Base-by-base conservation (phyloP, 2,888 invertebrate genomes). In the Tetrapedia diversipes region DNA sequence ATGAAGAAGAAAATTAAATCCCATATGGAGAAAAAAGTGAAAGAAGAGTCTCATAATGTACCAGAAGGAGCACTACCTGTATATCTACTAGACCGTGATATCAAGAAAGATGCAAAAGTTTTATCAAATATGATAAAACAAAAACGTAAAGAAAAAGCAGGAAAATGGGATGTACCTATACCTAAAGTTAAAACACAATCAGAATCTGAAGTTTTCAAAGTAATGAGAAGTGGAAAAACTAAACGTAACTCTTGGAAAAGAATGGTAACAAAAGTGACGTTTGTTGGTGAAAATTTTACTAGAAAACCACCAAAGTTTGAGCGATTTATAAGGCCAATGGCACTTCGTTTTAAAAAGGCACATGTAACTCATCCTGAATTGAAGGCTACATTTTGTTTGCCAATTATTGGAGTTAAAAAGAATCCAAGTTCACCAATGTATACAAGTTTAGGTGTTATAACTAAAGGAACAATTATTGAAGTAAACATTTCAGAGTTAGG, bases 301-400 rank as follows among this genome's bases (percentile, higher is more conserved):
- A 94, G 99, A 49, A 99, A 99, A 93, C 99, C 99, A 24, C 99
- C 99, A 0, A 99, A 99, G 92, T 99, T 98, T 93, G 99, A 99
- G 90, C 94, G 99, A 74, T 99, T 99, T 90, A 99, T 99, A 77
- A 93, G 99, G 64, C 99, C 99, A 0, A 99, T 99, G 99, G 98
- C 96, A 0, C 92, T 99, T 3, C 93, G 99, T 59, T 98, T 98
- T 91, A 98, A 98, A 89, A 98, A 98, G 90, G 99, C 99, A 4
- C 99, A 99, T 92, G 99, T 99, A 0, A 99, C 99, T 22, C 99
- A 99, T 94, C 99, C 99, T 0, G 99, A 99, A 92, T 92, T 99
- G 24, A 99, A 99, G 92, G 98, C 99, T 0, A 99, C 99, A 0
- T 99, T 99, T 92, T 96, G 95, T 91, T 93, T 99, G 79, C 99